Base-by-base conservation (phyloP, 2,888 invertebrate species). In the Ceramica pisi region DNA sequence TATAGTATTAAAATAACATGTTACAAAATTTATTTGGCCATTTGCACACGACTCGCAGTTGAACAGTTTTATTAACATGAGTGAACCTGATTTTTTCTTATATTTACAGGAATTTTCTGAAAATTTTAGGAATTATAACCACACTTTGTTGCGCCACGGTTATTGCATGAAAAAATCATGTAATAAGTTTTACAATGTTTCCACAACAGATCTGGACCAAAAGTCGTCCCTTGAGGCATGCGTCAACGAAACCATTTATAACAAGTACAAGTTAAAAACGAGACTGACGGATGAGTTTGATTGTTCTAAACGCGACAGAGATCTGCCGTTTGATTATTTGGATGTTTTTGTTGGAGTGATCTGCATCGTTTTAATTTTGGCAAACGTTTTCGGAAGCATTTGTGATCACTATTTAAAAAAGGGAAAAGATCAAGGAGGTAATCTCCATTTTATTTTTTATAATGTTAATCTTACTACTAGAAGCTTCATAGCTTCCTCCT, bases 111-210 rank as follows among this genome's bases (percentile, higher is more conserved):
- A 87, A 78, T 94, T 91, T 77, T 93, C 95, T 56, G 1, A 77
- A 91, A 53, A 87, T 72, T 50, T 85, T 9, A 92, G 92, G 78
- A 94, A 95, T 76, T 95, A 81, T 80, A 94, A 95, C 68, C 93
- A 94, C 78, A 91, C 94, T 56, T 83, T 90, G 72, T 83, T 95
- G 78, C 92, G 92, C 57, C 86, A 93, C 78, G 94, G 91, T 0
- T 86, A 93, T 2, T 95, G 95, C 74, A 87, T 94, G 4, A 92
- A 91, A 14, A 85, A 76, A 50, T 88, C 91, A 31, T 95, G 95
- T 78, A 88, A 86, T 70, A 67, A 78, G 23, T 89, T 87, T 59
- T 81, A 87, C 53, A 55, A 87, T 50, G 76, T 1, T 38, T 44
- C 83, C 69, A 82, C 82, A 72, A 35, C 72, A 31, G 26, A 51